phyloP scores from a whole-genome alignment of 2,113 vertebrate genomes.

The Channa maculata region DNA sequence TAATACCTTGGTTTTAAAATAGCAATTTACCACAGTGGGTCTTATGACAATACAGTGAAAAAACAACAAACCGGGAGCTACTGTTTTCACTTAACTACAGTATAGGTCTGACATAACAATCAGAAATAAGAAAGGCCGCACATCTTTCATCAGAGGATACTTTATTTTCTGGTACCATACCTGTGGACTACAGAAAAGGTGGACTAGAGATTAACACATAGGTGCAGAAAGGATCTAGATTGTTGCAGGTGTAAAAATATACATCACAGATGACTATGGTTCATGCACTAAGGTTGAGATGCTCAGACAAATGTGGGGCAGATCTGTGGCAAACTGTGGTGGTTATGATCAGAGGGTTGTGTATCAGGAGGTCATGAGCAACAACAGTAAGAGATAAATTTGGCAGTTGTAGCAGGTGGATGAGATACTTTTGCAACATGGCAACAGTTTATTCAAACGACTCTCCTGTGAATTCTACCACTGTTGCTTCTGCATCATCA shows the following conservation, averaged over 20 bases:
- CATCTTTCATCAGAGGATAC: background rate
- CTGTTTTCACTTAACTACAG: too few relatives aligned
- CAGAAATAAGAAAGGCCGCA: constrained; percentile 6
- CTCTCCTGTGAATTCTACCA: background rate
- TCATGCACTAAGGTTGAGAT: background rate
- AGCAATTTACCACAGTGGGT: background rate
- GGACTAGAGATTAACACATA: background rate
- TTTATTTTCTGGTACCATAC: constrained; percentile 21
- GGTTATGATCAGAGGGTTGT: background rate
- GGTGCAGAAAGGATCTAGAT: constrained; percentile 4
- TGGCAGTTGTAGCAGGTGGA: background rate
- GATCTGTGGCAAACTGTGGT: background rate
- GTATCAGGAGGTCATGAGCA: background rate
- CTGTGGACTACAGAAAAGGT: background rate
- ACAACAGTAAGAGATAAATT: background rate
- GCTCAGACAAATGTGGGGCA: background rate
- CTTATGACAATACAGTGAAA: background rate
- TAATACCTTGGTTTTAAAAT: background rate
- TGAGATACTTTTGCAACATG: background rate
- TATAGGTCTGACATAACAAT: too few relatives aligned
- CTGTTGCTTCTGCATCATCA: too few relatives aligned
- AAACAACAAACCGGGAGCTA: background rate
- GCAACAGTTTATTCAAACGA: too few relatives aligned
- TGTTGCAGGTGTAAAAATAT: background rate
- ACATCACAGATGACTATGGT: background rate